These are phyloP conservation scores for Drosophila merina DNA, from an alignment of 2,888 invertebrate genomes.

Conservation along the genomic window DNA sequence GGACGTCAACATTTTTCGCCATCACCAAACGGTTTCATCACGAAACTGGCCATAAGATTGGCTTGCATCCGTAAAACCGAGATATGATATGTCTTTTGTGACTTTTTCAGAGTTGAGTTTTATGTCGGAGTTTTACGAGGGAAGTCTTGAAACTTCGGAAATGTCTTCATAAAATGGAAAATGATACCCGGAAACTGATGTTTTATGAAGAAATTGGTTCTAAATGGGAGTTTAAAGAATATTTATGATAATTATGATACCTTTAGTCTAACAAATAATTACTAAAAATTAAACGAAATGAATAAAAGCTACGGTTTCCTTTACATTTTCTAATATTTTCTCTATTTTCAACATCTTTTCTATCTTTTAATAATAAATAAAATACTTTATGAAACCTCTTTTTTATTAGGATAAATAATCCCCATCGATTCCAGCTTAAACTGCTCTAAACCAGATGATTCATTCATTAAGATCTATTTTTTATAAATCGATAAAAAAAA, in stretches of 20 bases:
- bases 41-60: conserved; percentile 27
- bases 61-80: conserved; percentile 17
- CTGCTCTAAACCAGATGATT: conserved; percentile 34
- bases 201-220: too few species aligned
- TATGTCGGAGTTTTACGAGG: background rate
- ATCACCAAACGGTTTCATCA: conserved; percentile 25
- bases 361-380: too few species aligned
- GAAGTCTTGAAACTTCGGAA: too few species aligned
- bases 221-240: too few species aligned
- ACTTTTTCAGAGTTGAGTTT: conserved; percentile 1
- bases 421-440: conserved; percentile 11
- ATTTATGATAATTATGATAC: too few species aligned
- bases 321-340: too few species aligned
- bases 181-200: too few species aligned
- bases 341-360: background rate
- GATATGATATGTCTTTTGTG: background rate
- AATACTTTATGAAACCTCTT: too few species aligned
- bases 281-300: too few species aligned
- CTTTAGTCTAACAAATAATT: too few species aligned
- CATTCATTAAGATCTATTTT: conserved; percentile 42
- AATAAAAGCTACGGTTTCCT: too few species aligned
- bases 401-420: background rate
- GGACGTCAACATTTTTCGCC: conserved; percentile 39
- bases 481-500: conserved; percentile 22
- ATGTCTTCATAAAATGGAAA: too few species aligned